phyloP scores from a whole-genome alignment of 2,113 vertebrate genomes.

The Chaetura pelagica region DNA sequence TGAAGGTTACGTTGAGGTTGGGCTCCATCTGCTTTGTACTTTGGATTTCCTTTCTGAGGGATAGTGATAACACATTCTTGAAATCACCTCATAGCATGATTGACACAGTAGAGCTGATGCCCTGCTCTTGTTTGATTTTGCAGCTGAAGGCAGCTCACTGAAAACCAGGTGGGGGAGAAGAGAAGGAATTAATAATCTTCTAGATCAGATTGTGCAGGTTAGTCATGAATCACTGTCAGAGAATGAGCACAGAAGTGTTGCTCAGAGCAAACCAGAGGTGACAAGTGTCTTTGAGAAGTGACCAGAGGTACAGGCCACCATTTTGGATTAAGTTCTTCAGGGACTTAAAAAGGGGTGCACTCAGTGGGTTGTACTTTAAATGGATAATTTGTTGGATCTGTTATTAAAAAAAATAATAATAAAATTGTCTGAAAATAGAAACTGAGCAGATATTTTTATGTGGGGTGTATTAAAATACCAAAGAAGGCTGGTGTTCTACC shows the following conservation, averaged over 20 bases:
- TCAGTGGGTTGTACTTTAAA: not conserved
- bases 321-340: not conserved
- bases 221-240: conserved; percentile 50
- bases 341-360: not conserved
- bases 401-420: not conserved
- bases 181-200: conserved; percentile 25
- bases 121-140: conserved; percentile 13
- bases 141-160: not conserved
- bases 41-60: not conserved
- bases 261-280: not conserved
- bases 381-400: not conserved
- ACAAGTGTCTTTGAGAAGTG: not conserved
- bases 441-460: not conserved
- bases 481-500: not conserved
- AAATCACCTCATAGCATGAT: not conserved
- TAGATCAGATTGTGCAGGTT: conserved; percentile 6
- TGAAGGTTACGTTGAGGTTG: not conserved
- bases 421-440: not conserved
- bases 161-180: not conserved
- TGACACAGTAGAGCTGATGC: not conserved
- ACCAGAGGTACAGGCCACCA: not conserved
- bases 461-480: not conserved
- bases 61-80: not conserved
- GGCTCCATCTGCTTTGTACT: not conserved
- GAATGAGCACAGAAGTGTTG: not conserved